Evolutionary conservation across 2,888 invertebrate genomes (phyloP).

Genomic region (Polyommatus icarus): DNA sequence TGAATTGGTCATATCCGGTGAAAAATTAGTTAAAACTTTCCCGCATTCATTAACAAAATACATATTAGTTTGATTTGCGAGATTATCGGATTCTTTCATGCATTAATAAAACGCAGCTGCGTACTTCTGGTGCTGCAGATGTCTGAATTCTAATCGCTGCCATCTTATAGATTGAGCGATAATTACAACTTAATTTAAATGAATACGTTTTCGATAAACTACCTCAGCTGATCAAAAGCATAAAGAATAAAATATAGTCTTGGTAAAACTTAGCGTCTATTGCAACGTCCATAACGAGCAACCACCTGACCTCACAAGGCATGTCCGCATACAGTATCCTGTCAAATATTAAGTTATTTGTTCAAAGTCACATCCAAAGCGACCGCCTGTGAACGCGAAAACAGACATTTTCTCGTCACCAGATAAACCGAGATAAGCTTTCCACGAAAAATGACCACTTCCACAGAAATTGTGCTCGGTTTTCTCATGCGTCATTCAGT

Average conservation of each 20-base stretch:
- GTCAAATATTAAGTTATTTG: constrained; percentile 38
- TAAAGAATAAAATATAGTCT: neutral
- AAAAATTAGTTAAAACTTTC: neutral
- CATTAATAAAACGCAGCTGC: neutral
- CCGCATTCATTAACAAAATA: too few relatives aligned
- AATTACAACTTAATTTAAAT: neutral
- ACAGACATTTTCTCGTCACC: constrained; percentile 10
- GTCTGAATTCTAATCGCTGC: neutral
- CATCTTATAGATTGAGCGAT: neutral
- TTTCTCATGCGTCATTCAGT: constrained; percentile 5
- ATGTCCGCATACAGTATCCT: constrained; percentile 36
- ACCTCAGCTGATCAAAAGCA: too few relatives aligned
- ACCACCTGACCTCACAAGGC: constrained; percentile 11
- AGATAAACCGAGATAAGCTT: neutral
- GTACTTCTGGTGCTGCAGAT: neutral
- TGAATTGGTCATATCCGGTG: neutral
- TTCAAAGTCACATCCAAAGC: constrained; percentile 24
- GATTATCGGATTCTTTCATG: neutral
- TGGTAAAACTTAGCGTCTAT: neutral
- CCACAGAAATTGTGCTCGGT: neutral
- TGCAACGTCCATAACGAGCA: constrained; percentile 15
- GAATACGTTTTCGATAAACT: neutral
- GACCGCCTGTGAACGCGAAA: constrained; percentile 35
- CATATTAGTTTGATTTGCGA: neutral
- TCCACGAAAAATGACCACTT: neutral